Evolutionary conservation across 2,113 vertebrate species (phyloP).

Genomic region (Rhynchopsitta pachyrhyncha): DNA sequence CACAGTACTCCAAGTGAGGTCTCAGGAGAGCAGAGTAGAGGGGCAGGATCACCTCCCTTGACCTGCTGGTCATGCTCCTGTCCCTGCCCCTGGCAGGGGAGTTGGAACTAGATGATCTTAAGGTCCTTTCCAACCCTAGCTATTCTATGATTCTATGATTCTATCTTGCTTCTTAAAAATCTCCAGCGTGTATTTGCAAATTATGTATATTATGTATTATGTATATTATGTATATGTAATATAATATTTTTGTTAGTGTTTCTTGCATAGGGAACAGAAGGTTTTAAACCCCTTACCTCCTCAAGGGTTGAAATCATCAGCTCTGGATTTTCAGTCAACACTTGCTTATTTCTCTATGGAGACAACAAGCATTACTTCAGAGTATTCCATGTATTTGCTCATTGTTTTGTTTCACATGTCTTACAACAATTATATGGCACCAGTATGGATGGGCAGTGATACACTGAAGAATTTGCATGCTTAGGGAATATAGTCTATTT

Average conservation of each 20-base stretch:
- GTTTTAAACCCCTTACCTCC: background rate
- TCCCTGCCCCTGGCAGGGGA: too few relatives aligned
- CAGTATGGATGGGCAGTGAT: background rate
- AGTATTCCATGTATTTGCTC: background rate
- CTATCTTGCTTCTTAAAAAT: background rate
- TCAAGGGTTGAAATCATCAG: background rate
- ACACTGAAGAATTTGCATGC: background rate
- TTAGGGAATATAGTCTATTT: background rate
- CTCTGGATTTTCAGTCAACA: background rate
- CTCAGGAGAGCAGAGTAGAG: too few relatives aligned
- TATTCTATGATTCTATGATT: too few relatives aligned
- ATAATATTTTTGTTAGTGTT: background rate
- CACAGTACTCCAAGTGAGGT: too few relatives aligned
- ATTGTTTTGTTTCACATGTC: background rate
- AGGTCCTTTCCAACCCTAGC: too few relatives aligned
- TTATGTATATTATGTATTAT: background rate
- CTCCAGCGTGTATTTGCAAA: background rate
- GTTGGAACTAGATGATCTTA: too few relatives aligned
- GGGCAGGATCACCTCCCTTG: too few relatives aligned
- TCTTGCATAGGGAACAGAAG: background rate
- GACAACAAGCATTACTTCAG: background rate
- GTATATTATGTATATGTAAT: too few relatives aligned
- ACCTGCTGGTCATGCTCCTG: too few relatives aligned
- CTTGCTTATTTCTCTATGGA: background rate
- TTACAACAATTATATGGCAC: background rate